Evolutionary conservation across 2,113 vertebrate genomes (phyloP), one percentile per base, ranked within the genome.

Genomic region (Calyptommatus sinebrachiatus): DNA sequence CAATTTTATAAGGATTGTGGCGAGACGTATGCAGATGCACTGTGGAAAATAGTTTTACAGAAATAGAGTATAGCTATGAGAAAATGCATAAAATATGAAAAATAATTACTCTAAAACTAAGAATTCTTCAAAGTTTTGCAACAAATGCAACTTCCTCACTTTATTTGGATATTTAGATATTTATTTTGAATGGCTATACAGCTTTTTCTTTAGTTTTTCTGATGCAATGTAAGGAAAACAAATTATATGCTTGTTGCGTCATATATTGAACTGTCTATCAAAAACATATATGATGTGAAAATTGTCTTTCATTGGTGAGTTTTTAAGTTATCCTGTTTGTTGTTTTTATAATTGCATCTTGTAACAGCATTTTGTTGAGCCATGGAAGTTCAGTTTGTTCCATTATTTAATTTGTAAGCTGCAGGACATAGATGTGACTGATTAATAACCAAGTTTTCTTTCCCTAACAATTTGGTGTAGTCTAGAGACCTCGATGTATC

Each of bases 51-150:
- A 29, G 31, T 1, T 24, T 81, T 60, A 45, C 21, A 82, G 46
- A 0, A 0, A 22, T 24, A 62, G 60, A 62, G 68, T 73, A 84
- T 77, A 53, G 0, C 0, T 35, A 11, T 41, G 0, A 0, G 31
- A 28, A 26, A 57, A 48, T n/a, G 0, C 7, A 2, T 3, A 6
- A 20, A 53, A 53, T 10, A 7, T 6, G 46, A 48, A 48, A 48
- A 48, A 48, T 48, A 10, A 48, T 6, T 53, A 57, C 18, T 18
- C 18, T 16, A 24, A 16, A 29, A 41, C 61, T 65, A 4, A 35
- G 14, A 24, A 62, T 31, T 31, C 26, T 29, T 21, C 20, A 4
- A 28, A 14, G 8, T 41, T 57, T 60, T 22, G 8, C 26, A 73
- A 29, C 48, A 69, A 35, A n/a, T 77, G 16, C 50, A 26, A 20